phyloP scores from a whole-genome alignment of 2,113 vertebrate species.

The Passer domesticus region DNA sequence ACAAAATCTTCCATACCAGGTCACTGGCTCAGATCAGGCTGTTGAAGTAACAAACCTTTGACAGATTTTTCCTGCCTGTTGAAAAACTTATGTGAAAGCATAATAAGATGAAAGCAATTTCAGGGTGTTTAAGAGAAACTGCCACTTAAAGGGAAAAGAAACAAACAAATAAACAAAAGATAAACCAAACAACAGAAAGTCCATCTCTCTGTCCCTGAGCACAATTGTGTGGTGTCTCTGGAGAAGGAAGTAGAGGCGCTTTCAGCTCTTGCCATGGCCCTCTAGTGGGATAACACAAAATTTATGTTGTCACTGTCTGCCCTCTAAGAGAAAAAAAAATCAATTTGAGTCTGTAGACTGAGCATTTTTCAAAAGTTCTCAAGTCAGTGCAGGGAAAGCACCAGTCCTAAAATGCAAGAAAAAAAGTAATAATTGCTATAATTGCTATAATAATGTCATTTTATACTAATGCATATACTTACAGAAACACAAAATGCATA shows the following conservation, averaged over 20 bases:
- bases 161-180: not conserved
- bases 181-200: not conserved
- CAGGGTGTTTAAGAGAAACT: not conserved
- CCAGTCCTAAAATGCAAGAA: not conserved
- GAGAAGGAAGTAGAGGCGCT: not conserved
- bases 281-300: slow-evolving; percentile 38
- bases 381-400: not conserved
- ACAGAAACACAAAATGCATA: not conserved
- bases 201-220: not conserved
- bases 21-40: not conserved
- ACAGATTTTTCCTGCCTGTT: not conserved
- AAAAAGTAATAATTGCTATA: slow-evolving; percentile 15
- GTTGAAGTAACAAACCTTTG: not conserved
- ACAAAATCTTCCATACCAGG: not conserved
- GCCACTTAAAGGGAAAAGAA: not conserved
- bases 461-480: slow-evolving; percentile 8
- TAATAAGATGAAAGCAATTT: not conserved
- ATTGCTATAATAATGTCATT: not conserved
- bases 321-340: not conserved
- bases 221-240: not conserved
- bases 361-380: not conserved
- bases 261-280: slow-evolving; percentile 17
- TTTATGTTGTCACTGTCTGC: not conserved
- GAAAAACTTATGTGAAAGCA: not conserved
- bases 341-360: not conserved